Conservation (phyloP, 2,888 invertebrate species). For the Neoaliturus tenellus region DNA sequence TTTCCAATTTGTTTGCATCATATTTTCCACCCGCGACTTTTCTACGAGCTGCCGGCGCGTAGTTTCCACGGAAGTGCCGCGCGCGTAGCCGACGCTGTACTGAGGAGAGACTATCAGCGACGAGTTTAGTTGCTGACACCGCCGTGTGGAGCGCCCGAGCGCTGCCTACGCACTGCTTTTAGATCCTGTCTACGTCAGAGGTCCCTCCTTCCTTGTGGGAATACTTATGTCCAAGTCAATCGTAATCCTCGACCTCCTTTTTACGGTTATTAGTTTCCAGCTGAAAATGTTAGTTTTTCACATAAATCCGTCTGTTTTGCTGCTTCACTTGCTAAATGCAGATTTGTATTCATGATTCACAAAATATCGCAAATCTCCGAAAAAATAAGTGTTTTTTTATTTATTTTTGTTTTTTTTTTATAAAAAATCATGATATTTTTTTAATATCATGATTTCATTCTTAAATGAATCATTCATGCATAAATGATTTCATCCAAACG, state of each 20-base stretch:
- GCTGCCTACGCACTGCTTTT: background rate
- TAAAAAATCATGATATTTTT: too few relatives aligned
- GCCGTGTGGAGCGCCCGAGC: background rate
- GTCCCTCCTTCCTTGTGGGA: background rate
- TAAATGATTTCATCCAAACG: too few relatives aligned
- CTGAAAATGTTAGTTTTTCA: background rate
- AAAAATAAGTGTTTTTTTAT: too few relatives aligned
- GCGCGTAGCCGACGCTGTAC: background rate
- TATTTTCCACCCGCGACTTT: background rate
- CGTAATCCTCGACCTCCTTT: conserved; percentile 14
- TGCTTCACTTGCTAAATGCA: too few relatives aligned
- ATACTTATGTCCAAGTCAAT: conserved; percentile 25
- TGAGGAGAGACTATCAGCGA: background rate
- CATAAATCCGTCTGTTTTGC: too few relatives aligned
- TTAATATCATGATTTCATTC: too few relatives aligned
- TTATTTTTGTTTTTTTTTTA: too few relatives aligned
- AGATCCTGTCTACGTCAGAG: background rate
- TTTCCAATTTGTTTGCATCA: background rate
- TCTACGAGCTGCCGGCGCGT: background rate
- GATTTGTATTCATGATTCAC: too few relatives aligned
- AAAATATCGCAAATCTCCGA: too few relatives aligned
- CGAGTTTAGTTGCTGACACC: background rate
- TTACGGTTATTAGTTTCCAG: conserved; percentile 1
- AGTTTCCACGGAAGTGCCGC: background rate
- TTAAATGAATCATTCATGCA: too few relatives aligned